Conservation (phyloP, 2,888 invertebrate species). For the Chrysotoxum bicinctum region DNA sequence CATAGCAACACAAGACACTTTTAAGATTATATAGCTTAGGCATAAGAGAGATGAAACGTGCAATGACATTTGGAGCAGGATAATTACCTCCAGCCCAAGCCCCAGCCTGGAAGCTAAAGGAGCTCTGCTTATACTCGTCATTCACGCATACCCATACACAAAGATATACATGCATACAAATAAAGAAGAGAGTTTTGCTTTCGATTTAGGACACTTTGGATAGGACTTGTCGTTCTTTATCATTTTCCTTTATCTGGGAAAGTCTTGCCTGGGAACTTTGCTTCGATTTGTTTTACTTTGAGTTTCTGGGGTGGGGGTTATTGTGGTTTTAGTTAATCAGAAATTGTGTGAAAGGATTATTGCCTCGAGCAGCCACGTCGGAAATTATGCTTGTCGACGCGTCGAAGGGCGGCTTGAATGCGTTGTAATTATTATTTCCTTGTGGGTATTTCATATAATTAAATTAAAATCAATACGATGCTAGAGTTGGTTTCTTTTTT, state of each 20-base stretch:
- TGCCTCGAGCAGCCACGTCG: background rate
- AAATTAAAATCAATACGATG: background rate
- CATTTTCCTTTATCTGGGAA: conserved; percentile 13
- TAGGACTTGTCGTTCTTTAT: conserved; percentile 14
- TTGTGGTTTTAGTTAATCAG: conserved; percentile 29
- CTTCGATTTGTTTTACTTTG: conserved; percentile 16
- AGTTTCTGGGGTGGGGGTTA: background rate
- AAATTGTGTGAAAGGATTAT: conserved; percentile 17
- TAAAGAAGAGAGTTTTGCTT: background rate
- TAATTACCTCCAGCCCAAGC: conserved; percentile 42
- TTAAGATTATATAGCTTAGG: conserved; percentile 17
- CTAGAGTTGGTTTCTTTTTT: background rate
- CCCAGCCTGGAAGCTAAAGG: background rate
- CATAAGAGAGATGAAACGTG: conserved; percentile 39
- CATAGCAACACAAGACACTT: conserved; percentile 28
- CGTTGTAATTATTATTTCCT: conserved; percentile 1
- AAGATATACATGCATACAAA: background rate
- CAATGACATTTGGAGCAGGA: conserved; percentile 57
- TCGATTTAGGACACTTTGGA: conserved; percentile 17
- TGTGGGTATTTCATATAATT: background rate
- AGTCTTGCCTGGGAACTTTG: background rate
- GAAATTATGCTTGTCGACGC: background rate
- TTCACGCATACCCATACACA: background rate
- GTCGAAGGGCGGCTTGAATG: background rate
- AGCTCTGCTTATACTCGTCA: background rate